phyloP scores from a whole-genome alignment of 2,113 vertebrate species.

The Dasypus novemcinctus region DNA sequence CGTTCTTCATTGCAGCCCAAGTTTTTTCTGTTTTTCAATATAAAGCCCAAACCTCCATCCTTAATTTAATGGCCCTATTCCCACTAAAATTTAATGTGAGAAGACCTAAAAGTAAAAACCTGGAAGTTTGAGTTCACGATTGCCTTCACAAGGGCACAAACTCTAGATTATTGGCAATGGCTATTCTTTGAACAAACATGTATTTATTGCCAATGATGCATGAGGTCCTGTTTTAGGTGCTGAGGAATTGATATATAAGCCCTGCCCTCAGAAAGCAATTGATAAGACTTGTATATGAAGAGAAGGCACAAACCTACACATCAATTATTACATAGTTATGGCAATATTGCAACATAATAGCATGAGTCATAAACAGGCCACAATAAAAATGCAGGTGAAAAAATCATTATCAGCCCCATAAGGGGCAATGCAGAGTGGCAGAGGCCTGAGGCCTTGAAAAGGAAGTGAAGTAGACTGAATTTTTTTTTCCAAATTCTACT shows the following conservation, averaged over 20 bases:
- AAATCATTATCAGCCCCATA: background rate
- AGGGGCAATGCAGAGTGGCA: background rate
- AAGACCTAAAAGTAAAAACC: background rate
- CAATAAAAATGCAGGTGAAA: background rate
- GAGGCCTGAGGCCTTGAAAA: background rate
- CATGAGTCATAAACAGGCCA: background rate
- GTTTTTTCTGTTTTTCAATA: background rate
- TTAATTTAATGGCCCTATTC: background rate
- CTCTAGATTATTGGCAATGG: background rate
- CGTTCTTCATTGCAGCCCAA: background rate
- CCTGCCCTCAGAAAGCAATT: background rate
- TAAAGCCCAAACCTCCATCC: background rate
- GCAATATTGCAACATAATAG: background rate
- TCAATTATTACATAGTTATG: background rate
- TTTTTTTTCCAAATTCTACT: no score
- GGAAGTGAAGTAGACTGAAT: background rate
- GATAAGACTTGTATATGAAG: background rate
- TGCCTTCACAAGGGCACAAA: background rate
- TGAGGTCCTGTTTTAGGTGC: background rate
- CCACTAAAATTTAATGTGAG: background rate
- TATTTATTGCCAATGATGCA: background rate
- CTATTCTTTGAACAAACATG: background rate
- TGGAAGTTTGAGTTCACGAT: background rate
- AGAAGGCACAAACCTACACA: background rate
- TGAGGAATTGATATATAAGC: background rate